These are phyloP conservation scores for Pseudopipra pipra DNA, from an alignment of 2,113 vertebrate genomes.

Conservation along the genomic window DNA sequence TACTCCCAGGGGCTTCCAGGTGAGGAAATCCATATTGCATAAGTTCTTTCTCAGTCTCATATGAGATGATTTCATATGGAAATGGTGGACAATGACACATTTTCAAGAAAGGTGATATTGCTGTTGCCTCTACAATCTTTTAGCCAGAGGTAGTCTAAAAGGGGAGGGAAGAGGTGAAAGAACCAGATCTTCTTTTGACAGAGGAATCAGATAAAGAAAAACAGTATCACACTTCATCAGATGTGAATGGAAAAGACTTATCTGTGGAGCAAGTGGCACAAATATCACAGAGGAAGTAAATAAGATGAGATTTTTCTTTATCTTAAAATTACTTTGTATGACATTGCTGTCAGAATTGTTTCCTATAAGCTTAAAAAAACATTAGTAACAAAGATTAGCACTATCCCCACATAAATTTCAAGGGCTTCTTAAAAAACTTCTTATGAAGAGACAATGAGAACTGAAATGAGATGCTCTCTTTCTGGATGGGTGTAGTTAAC, in stretches of 20 bases:
- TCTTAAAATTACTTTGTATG: not conserved
- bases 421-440: not conserved
- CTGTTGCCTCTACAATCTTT: not conserved
- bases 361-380: not conserved
- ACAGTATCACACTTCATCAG: not conserved
- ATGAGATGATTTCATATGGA: rapidly evolving
- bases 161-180: not conserved
- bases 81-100: not conserved
- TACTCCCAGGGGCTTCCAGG: not conserved
- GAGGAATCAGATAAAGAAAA: not conserved
- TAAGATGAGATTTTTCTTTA: not conserved
- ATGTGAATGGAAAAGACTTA: not conserved
- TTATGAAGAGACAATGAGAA: not conserved
- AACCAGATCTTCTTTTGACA: not conserved
- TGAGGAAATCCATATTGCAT: not conserved
- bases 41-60: not conserved
- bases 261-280: not conserved
- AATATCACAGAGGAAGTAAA: not conserved
- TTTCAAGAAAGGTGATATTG: not conserved
- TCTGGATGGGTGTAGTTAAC: not conserved
- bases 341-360: not conserved
- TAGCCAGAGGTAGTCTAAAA: not conserved
- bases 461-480: not conserved
- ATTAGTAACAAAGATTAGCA: not conserved
- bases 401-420: not conserved